Base-by-base conservation (phyloP, 2,797 vertebrate species). In the Muscicapa comitata region DNA sequence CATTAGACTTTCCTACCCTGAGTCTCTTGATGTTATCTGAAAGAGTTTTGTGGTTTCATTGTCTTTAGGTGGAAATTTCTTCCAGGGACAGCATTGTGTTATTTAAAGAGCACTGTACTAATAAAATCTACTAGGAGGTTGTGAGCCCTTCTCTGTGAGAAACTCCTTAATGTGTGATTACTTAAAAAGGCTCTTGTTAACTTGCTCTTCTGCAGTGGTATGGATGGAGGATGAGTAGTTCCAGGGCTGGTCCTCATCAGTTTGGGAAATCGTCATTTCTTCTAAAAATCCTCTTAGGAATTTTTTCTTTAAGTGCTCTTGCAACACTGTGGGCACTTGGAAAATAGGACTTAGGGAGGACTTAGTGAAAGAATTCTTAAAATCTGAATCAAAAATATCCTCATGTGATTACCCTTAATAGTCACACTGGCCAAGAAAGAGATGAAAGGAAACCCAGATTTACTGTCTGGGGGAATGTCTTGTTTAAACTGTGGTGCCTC, bases 251-350 rank as follows among this genome's bases (percentile, higher is more conserved):
- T 42, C 29, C 17, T 88, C 37, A 26, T 13, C 10, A 10, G 17
- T n/a, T 45, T 77, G 63, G 65, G 24, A 24, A 48, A 68, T 15
- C 47, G 17, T 9, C 0, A 13, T 59, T 78, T 89, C 21, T 59
- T 81, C 66, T 50, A 48, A 89, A 67, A 81, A 38, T 40, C 2
- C 7, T 65, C 26, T 7, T 17, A 6, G 0, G 1, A 37, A 0
- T 33, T 20, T 57, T 62, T 63, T 37, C 5, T 59, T 40, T 12
- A n/a, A 71, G 25, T 29, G 5, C 1, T 71, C 50, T 79, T 84
- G 62, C 19, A 61, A 20, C 1, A 2, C 24, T 51, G 26, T 62
- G 26, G 15, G 10, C n/a, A 13, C n/a, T 54, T 72, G 42, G 51
- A 58, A 57, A 68, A 57, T 5, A 23, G 24, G 24, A 40, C 9